Evolutionary conservation across 92 coral and sea anemone genomes (phyloP).

Genomic region (Heliopora coerulea): DNA sequence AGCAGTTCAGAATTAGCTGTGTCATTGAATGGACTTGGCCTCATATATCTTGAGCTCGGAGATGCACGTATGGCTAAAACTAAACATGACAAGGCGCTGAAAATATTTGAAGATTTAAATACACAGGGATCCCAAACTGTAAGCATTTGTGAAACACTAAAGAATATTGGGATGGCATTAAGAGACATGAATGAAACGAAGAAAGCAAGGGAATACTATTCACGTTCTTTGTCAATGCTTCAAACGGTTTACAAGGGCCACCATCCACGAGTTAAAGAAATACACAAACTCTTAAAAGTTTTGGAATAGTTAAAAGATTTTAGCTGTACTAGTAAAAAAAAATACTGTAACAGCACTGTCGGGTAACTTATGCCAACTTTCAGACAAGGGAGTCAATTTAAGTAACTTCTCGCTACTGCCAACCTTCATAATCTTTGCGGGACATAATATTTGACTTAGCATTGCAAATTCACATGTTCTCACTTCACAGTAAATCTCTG

Average conservation of each 20-base stretch:
- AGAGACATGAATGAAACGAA: background rate
- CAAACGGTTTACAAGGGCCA: background rate
- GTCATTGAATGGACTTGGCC: slow-evolving; percentile 74
- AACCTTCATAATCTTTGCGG: no score
- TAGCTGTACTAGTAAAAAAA: no score
- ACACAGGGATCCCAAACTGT: slow-evolving; percentile 20
- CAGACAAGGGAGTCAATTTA: no score
- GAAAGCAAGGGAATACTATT: slow-evolving; percentile 28
- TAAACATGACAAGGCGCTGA: slow-evolving; percentile 54
- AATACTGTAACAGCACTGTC: no score
- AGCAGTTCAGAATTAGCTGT: slow-evolving; percentile 62
- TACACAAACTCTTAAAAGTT: slow-evolving; percentile 2
- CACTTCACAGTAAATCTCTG: no score
- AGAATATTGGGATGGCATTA: slow-evolving; percentile 3
- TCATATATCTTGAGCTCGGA: slow-evolving; percentile 63
- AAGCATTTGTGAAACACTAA: slow-evolving; percentile 22
- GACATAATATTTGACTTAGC: no score
- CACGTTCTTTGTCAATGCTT: slow-evolving; percentile 11
- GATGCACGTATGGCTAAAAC: slow-evolving; percentile 54
- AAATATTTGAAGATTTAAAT: slow-evolving; percentile 42
- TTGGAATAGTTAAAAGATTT: slow-evolving; percentile 9
- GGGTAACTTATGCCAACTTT: no score
- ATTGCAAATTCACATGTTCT: no score
- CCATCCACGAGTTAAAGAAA: slow-evolving; percentile 29
- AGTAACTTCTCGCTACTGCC: no score